These are phyloP conservation scores for Zeuzera pyrina DNA, from an alignment of 2,888 invertebrate species.

Conservation along the genomic window DNA sequence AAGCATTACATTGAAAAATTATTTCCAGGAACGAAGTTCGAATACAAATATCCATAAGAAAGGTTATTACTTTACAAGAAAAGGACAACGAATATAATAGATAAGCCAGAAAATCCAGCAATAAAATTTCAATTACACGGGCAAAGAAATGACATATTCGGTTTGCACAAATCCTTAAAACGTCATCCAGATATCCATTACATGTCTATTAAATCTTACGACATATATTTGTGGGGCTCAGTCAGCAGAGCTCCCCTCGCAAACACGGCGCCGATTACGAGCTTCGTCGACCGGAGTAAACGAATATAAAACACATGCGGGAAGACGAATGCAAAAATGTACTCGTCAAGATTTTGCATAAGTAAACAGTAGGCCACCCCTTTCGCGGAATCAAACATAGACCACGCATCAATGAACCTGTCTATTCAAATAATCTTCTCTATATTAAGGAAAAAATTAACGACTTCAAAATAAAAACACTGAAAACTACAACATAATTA, in stretches of 20 bases:
- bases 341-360: constrained; percentile 71
- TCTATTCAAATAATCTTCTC: no score
- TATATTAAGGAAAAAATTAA: no score
- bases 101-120: constrained; percentile 63
- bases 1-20: no score
- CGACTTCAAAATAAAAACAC: no score
- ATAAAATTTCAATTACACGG: constrained; percentile 68
- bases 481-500: no score
- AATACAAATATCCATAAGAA: no score
- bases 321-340: constrained; percentile 69
- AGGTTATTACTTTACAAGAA: no score
- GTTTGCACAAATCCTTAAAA: constrained; percentile 74
- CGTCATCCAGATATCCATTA: constrained; percentile 74
- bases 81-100: constrained; percentile 17
- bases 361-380: constrained; percentile 59
- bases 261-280: constrained; percentile 68
- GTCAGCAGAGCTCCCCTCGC: constrained; percentile 69
- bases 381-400: constrained; percentile 12
- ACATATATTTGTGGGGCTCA: constrained; percentile 70
- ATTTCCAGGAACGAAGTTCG: no score
- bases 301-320: constrained; percentile 72
- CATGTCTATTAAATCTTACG: constrained; percentile 74
- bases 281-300: constrained; percentile 68
- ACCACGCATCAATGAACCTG: background rate
- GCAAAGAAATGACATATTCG: constrained; percentile 70